phyloP scores from a whole-genome alignment of 2,797 vertebrate species.

The Crax fasciolata region DNA sequence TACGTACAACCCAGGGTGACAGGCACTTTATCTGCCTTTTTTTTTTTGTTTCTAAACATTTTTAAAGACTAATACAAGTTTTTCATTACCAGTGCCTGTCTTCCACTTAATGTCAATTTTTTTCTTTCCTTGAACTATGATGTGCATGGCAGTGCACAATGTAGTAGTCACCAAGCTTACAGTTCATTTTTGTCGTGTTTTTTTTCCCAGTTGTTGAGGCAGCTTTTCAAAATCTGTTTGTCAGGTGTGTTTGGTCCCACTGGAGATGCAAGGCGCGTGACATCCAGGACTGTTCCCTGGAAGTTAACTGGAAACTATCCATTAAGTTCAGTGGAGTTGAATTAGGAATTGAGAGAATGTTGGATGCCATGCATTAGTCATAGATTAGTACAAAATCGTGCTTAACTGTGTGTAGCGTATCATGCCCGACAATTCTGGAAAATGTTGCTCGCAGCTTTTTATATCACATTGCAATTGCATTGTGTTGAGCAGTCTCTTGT shows the following conservation, averaged over 20 bases:
- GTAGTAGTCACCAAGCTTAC: neutral
- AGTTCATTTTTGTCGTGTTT: neutral
- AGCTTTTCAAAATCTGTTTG: neutral
- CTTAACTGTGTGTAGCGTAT: neutral
- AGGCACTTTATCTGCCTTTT: neutral
- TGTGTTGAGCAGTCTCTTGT: neutral
- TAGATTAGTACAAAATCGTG: neutral
- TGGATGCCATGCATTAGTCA: neutral
- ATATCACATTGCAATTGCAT: neutral
- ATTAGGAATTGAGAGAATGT: neutral
- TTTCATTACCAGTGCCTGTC: neutral
- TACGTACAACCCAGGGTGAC: neutral
- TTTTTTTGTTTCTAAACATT: neutral
- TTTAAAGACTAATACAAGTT: neutral
- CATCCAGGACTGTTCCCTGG: neutral
- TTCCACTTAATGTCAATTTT: neutral
- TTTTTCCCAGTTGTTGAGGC: neutral
- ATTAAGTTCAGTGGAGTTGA: neutral
- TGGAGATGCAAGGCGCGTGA: neutral
- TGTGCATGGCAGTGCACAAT: accelerated
- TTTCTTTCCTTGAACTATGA: neutral
- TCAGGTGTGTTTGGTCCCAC: neutral
- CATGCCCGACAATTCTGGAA: neutral
- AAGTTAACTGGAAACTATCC: neutral
- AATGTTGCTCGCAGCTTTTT: neutral